These are phyloP conservation scores for Amblyjoppa proteus DNA, from an alignment of 2,888 invertebrate species.

Conservation along the genomic window DNA sequence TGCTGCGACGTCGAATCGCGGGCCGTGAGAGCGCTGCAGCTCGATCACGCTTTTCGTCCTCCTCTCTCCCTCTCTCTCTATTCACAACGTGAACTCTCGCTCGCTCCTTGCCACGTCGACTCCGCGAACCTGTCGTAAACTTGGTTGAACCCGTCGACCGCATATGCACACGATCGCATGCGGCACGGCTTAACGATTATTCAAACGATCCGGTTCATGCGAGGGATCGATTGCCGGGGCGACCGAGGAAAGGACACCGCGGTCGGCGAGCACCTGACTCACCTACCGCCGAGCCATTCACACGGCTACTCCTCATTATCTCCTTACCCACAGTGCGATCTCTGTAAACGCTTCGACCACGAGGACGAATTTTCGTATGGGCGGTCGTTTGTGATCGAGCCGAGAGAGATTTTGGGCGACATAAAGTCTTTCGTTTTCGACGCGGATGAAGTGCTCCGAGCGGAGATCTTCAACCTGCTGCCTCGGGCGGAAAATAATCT, in stretches of 20 bases:
- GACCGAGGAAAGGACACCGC: conserved; percentile 40
- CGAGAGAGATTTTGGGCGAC: neutral
- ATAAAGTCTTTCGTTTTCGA: too few species aligned
- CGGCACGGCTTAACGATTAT: conserved; percentile 57
- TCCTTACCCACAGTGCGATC: neutral
- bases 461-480: too few species aligned
- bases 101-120: conserved; percentile 22
- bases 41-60: conserved; percentile 4
- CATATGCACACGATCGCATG: conserved; percentile 35
- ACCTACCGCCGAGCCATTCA: neutral
- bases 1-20: conserved; percentile 26
- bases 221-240: conserved; percentile 56
- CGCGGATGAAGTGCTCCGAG: too few species aligned
- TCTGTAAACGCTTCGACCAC: neutral
- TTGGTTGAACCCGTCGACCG: conserved; percentile 23
- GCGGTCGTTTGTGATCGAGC: neutral
- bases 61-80: neutral
- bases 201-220: conserved; percentile 56
- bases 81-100: conserved; percentile 1
- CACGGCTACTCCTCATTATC: neutral
- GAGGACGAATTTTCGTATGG: neutral
- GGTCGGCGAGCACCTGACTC: conserved; percentile 38
- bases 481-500: too few species aligned
- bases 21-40: conserved; percentile 9
- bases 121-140: conserved; percentile 42